Evolutionary conservation across 2,888 invertebrate genomes (phyloP), one percentile per base, ranked within the genome.

Genomic region (Oasisia sp.): DNA sequence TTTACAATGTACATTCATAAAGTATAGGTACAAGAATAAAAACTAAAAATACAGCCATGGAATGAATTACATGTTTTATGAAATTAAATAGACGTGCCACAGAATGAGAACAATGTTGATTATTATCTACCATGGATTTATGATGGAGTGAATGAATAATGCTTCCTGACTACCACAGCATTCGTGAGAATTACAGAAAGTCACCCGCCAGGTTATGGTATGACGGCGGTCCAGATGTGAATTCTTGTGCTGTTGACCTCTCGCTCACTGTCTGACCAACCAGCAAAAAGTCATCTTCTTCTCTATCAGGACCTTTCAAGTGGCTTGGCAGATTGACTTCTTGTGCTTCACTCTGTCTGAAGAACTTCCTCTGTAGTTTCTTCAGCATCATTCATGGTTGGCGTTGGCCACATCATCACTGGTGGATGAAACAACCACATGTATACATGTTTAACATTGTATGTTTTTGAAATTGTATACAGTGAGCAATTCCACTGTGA

Each of bases 271-370:
- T 74, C 74, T 74, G 27, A 74, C 74, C 74, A 74, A 74, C 27
- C 74, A 74, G 74, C 14, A 74, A 27, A n/a, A 74, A 74, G 74
- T 74, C 74, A 74, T 74, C 74, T 19, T 27, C 74, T 74, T 74
- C 74, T 74, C 27, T 19, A 74, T 74, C 74, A 27, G 74, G 74
- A n/a, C 14, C 74, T 27, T 74, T 74, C n/a, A 74, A n/a, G 27
- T 74, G 74, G n/a, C 74, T 74, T n/a, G 74, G 74, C 74, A 74
- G 74, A 74, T 74, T 74, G 74, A 7, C 74, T 74, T 74, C 74
- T 74, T 19, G 74, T 19, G 19, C 19, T 74, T 74, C 27, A 27
- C 74, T 74, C 74, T 74, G 19, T 74, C 74, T 74, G 27, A 74
- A 27, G 27, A 74, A 74, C 74, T 74, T 19, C 74, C 27, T 74